Evolutionary conservation across 2,888 invertebrate species (phyloP).

Genomic region (Drosophila kuntzei): DNA sequence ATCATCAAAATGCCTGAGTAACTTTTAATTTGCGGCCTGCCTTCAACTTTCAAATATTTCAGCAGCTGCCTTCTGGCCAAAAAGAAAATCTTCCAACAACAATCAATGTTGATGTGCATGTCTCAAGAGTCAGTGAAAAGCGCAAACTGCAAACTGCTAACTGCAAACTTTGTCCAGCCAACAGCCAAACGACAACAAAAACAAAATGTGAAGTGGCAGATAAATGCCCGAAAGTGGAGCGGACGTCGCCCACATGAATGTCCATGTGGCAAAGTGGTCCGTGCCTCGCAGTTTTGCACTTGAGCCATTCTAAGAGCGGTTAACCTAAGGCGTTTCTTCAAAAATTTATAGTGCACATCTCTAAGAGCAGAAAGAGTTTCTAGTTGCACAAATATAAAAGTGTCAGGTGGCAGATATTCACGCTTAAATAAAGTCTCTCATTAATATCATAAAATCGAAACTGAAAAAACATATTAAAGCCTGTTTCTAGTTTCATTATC

Average conservation of each 20-base stretch:
- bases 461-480: background rate
- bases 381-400: background rate
- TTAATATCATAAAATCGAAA: background rate
- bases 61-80: constrained; percentile 29
- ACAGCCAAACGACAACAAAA: constrained; percentile 47
- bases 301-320: constrained; percentile 17
- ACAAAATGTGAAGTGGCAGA: constrained; percentile 61
- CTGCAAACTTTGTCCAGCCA: constrained; percentile 39
- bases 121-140: constrained; percentile 50
- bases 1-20: constrained; percentile 30
- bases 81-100: constrained; percentile 23
- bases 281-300: constrained; percentile 25
- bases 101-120: constrained; percentile 50
- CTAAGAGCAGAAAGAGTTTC: background rate
- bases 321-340: constrained; percentile 29
- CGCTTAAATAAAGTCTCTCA: background rate
- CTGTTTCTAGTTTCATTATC: too few relatives aligned
- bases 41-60: constrained; percentile 31
- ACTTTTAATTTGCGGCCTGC: constrained; percentile 50
- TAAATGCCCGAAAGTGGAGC: constrained; percentile 57
- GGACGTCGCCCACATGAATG: constrained; percentile 28
- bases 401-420: background rate
- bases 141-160: constrained; percentile 31
- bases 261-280: constrained; percentile 28
- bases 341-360: constrained; percentile 15